Base-by-base conservation (phyloP, 2,888 invertebrate genomes). In the Hemaris fuciformis region DNA sequence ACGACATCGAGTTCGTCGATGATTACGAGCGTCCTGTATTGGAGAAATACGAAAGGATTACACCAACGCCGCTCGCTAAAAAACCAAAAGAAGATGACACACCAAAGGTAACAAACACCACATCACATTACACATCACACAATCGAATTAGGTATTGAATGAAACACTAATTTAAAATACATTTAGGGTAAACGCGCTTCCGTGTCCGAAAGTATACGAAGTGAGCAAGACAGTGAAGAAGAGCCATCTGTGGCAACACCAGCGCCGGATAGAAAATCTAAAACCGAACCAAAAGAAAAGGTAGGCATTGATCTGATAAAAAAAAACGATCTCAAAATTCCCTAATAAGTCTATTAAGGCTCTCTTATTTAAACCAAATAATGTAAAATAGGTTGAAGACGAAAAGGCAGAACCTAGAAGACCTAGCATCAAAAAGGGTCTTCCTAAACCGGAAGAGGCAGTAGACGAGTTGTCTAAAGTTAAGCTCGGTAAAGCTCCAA, bases 21-120 rank as follows among this genome's bases (percentile, higher is more conserved):
- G 96, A 97, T 91, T 97, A 97, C 85, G 96, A 96, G 82, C 93
- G 96, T 75, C 95, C 96, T 1, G 95, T 94, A 59, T 90, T 96
- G 80, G 96, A 96, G 86, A 95, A 94, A 87, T 96, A 95, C 76
- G 95, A 95, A 88, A 94, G 93, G 77, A 83, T 93, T 73, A 86
- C 93, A 84, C 93, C 93, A 59, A 93, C 93, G 77, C 93, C 93
- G 74, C 84, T 91, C 57, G 88, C 87, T 82, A 93, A 93, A 91
- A 93, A 88, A 85, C 77, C 80, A 61, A 93, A 87, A 85, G 88
- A 89, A 77, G 90, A 87, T 79, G 84, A 86, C 73, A 87, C 87
- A 77, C 86, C 80, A 42, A 86, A 92, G 93, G 93, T 93, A 93
- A 89, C 57, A 69, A 80, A 81, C 76, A 76, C 64, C 57, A 82